These are phyloP conservation scores for Smutsia temminckii DNA, from an alignment of 2,797 vertebrate genomes.

Conservation along the genomic window DNA sequence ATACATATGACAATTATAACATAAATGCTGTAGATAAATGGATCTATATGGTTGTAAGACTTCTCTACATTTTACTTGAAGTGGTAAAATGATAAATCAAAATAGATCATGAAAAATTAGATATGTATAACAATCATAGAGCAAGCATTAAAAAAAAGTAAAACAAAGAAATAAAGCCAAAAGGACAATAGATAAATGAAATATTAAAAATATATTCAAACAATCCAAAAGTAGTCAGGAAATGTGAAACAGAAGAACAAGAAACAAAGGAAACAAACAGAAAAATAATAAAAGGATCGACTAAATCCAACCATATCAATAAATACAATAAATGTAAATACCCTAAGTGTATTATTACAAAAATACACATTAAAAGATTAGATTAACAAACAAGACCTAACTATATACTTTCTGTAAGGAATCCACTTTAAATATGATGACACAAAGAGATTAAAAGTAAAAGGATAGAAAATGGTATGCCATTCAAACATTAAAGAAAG, in stretches of 20 bases:
- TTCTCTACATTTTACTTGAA: not conserved
- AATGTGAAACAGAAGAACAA: not conserved
- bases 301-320: not conserved
- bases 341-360: not conserved
- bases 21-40: not conserved
- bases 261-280: not conserved
- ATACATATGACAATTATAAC: not conserved
- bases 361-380: not conserved
- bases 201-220: not conserved
- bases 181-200: not conserved
- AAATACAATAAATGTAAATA: not conserved
- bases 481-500: not conserved
- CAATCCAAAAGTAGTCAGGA: not conserved
- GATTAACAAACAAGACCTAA: not conserved
- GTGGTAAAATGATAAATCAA: not conserved
- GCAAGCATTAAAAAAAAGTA: not conserved
- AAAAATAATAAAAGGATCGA: not conserved
- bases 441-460: not conserved
- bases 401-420: not conserved
- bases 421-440: not conserved
- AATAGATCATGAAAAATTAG: not conserved
- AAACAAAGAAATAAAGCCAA: not conserved
- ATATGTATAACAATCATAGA: not conserved
- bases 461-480: not conserved
- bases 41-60: not conserved